Percentiles rank a stretch among this genome's conserved stretches.
Evolutionary conservation across 2,797 vertebrate genomes (phyloP).

Genomic region (Halcyon smyrnensis): DNA sequence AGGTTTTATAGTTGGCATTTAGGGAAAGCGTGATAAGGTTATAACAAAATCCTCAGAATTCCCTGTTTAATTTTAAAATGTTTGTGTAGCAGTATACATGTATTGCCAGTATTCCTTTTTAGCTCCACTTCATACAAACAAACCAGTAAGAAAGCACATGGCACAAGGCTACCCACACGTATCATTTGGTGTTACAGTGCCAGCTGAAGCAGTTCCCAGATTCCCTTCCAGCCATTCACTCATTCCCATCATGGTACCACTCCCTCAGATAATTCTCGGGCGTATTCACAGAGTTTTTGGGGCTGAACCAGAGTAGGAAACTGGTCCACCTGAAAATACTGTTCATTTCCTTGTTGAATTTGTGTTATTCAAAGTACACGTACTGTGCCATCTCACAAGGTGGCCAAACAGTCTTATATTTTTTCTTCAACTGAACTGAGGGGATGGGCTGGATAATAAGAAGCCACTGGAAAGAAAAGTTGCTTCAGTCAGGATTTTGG

Average conservation of each 20-base stretch:
- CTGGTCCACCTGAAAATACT: not conserved
- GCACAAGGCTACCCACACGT: not conserved
- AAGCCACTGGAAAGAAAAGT: not conserved
- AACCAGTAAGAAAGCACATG: not conserved
- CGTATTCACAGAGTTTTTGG: not conserved
- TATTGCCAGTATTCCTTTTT: not conserved
- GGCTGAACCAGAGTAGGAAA: not conserved
- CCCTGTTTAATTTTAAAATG: not conserved
- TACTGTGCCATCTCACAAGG: not conserved
- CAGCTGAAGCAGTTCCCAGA: not conserved
- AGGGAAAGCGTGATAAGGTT: not conserved
- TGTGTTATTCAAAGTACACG: not conserved
- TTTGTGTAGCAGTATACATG: not conserved
- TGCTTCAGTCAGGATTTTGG: not conserved
- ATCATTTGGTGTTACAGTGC: not conserved
- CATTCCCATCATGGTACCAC: not conserved
- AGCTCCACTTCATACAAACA: not conserved
- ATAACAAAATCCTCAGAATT: not conserved
- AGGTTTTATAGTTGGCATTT: not conserved
- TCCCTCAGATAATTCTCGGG: not conserved
- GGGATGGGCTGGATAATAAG: not conserved
- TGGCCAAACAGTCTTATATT: not conserved
- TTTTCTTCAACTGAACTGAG: not conserved
- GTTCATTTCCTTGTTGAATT: not conserved
- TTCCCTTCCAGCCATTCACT: conserved; percentile 1